Conservation (phyloP, 2,113 vertebrate species). For the Pteruthius melanotis region DNA sequence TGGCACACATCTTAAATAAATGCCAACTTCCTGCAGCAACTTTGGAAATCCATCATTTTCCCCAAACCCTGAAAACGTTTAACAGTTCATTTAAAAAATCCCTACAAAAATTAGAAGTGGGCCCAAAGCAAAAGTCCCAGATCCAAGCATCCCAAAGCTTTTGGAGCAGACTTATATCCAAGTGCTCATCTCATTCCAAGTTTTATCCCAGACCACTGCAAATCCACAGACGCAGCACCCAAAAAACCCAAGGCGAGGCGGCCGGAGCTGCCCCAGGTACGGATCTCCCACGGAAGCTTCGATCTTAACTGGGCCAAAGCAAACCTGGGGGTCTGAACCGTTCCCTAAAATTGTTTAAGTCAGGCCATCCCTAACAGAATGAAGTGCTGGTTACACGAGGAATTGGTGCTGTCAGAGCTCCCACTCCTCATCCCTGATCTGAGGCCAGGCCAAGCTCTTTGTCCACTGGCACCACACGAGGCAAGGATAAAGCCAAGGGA, state of each 20-base stretch:
- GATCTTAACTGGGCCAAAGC: not conserved
- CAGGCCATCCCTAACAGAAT: not conserved
- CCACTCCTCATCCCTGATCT: not conserved
- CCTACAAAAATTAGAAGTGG: constrained; percentile 22
- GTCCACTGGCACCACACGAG: not conserved
- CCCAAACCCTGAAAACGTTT: constrained; percentile 21
- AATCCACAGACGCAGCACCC: not conserved
- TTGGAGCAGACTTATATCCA: constrained; percentile 66
- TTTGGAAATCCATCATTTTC: constrained; percentile 32
- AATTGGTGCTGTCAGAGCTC: not conserved
- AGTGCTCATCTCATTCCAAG: constrained; percentile 53
- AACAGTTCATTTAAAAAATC: constrained; percentile 47
- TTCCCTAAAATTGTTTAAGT: not conserved
- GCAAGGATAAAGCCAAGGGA: not conserved
- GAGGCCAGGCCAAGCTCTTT: not conserved
- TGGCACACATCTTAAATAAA: constrained; percentile 70
- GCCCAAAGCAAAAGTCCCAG: constrained; percentile 2
- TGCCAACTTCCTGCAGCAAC: constrained; percentile 43
- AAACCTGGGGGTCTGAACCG: not conserved
- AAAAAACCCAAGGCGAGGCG: not conserved
- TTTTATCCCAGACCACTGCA: constrained; percentile 11
- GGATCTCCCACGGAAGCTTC: not conserved
- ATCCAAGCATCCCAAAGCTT: constrained; percentile 8
- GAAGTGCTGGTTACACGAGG: constrained; percentile 53
- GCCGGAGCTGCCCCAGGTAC: not conserved